Conservation (phyloP, 2,797 vertebrate genomes). For the Falco naumanni region DNA sequence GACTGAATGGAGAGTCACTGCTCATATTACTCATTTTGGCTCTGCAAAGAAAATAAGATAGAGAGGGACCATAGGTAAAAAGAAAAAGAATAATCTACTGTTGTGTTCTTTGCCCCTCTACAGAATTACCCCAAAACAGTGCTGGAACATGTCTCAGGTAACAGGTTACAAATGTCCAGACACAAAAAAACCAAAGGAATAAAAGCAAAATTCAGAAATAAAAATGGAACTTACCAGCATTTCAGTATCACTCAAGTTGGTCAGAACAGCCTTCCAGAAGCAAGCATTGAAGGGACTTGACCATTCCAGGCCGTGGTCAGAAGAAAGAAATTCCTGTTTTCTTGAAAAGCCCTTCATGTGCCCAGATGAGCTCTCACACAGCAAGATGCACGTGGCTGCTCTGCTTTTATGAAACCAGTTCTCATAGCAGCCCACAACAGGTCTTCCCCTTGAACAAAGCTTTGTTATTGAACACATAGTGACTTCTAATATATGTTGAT, state of each 20-base stretch:
- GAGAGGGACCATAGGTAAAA: background rate
- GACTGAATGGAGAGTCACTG: background rate
- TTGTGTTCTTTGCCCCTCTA: background rate
- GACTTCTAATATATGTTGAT: background rate
- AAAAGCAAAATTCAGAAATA: background rate
- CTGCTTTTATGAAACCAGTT: background rate
- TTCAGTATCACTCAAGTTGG: background rate
- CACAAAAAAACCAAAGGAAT: background rate
- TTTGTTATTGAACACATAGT: background rate
- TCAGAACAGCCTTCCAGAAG: background rate
- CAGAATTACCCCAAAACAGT: background rate
- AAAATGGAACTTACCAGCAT: conserved; percentile 17
- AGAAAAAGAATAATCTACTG: background rate
- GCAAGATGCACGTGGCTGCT: background rate
- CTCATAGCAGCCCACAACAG: background rate
- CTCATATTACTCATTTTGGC: background rate
- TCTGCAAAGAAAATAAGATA: background rate
- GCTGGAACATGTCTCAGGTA: background rate
- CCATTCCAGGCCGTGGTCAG: background rate
- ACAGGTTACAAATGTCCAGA: background rate
- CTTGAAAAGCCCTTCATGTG: background rate
- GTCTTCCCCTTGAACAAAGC: background rate
- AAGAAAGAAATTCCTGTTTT: background rate
- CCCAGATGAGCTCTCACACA: background rate
- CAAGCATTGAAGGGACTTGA: background rate